These are phyloP conservation scores for Lacerta bilineata DNA, from an alignment of 2,797 vertebrate species.

Conservation along the genomic window DNA sequence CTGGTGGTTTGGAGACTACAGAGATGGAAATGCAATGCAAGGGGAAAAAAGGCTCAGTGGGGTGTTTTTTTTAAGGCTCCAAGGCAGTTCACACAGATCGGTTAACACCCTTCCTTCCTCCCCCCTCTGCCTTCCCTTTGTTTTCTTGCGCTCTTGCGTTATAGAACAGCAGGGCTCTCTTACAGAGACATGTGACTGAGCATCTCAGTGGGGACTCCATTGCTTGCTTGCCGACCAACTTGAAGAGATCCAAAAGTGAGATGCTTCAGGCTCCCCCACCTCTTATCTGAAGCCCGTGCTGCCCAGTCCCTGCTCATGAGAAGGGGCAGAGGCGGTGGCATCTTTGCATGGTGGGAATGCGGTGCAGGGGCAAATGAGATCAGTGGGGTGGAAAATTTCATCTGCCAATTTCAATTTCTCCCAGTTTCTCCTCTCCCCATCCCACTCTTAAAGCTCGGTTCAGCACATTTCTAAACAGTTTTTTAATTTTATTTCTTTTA, in stretches of 20 bases:
- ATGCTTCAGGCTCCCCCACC: too few relatives aligned
- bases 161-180: neutral
- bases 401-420: too few relatives aligned
- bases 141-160: neutral
- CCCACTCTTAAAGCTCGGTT: too few relatives aligned
- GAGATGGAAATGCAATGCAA: neutral
- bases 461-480: too few relatives aligned
- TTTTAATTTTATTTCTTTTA: too few relatives aligned
- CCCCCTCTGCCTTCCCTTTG: neutral
- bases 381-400: too few relatives aligned
- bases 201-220: neutral
- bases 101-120: neutral
- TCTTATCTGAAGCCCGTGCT: neutral
- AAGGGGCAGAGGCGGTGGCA: too few relatives aligned
- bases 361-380: too few relatives aligned
- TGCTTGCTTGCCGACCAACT: neutral
- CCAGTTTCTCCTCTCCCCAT: too few relatives aligned
- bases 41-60: too few relatives aligned
- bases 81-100: neutral
- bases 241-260: neutral
- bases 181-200: neutral
- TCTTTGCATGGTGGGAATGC: too few relatives aligned
- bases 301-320: neutral
- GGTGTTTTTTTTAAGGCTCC: neutral
- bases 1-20: neutral